These are phyloP conservation scores for Neogobius melanostomus DNA, from an alignment of 2,113 vertebrate species.

Conservation along the genomic window DNA sequence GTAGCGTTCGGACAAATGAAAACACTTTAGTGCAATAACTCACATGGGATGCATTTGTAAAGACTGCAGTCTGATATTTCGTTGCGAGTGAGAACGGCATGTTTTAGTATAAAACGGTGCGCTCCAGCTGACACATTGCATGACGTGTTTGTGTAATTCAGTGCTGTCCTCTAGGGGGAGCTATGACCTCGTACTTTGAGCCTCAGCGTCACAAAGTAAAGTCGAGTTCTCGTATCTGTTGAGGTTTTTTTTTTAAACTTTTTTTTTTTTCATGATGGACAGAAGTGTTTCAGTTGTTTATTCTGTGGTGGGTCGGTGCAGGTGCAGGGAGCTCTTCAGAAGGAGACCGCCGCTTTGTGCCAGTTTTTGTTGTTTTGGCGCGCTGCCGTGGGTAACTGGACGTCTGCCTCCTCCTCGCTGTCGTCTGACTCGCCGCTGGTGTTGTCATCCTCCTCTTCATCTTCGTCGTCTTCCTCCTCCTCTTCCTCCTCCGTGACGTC, in stretches of 20 bases:
- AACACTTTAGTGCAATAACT: constrained; percentile 17
- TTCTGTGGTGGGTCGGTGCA: constrained; percentile 6
- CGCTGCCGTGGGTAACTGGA: constrained; percentile 77
- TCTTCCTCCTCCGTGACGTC: constrained; percentile 83
- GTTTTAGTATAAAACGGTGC: constrained; percentile 41
- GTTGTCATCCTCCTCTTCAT: constrained; percentile 83
- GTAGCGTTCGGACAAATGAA: constrained; percentile 16
- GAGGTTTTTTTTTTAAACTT: constrained; percentile 20
- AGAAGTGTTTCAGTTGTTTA: constrained; percentile 23
- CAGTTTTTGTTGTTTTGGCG: constrained; percentile 86
- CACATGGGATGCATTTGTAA: neutral
- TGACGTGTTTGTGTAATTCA: constrained; percentile 21
- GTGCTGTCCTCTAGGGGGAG: constrained; percentile 54
- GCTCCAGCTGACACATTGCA: constrained; percentile 35
- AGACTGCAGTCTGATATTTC: neutral
- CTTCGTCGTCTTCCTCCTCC: constrained; percentile 84
- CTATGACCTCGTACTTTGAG: constrained; percentile 54
- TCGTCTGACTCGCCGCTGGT: constrained; percentile 90
- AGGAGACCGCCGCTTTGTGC: constrained; percentile 86
- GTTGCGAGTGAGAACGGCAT: neutral
- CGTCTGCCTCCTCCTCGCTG: constrained; percentile 84
- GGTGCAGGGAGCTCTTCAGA: constrained; percentile 70
- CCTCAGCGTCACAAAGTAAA: constrained; percentile 36
- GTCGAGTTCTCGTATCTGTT: constrained; percentile 45
- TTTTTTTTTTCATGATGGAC: neutral